A percentile compares a stretch with the other conserved stretches of the same genome.
phyloP scores from a whole-genome alignment of 2,888 invertebrate genomes.

The Calameuta filiformis region DNA sequence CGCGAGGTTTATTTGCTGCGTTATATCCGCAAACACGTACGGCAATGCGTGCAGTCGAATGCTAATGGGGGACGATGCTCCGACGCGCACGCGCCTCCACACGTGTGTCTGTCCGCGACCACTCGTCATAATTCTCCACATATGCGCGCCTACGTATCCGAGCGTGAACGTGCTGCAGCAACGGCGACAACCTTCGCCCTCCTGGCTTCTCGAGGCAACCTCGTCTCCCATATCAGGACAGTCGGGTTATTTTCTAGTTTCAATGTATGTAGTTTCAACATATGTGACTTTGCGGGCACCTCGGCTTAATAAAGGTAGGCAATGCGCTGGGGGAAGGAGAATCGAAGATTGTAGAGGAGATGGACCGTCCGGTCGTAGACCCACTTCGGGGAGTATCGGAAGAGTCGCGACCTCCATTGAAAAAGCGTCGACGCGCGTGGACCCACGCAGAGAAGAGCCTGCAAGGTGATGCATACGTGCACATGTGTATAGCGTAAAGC shows the following conservation, averaged over 20 bases:
- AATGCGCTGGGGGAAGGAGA: neutral
- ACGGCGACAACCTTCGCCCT: conserved; percentile 9
- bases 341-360: too few species aligned
- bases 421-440: too few species aligned
- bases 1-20: conserved; percentile 49
- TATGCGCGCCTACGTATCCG: conserved; percentile 10
- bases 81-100: neutral
- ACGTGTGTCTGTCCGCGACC: conserved; percentile 8
- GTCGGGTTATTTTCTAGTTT: conserved; percentile 29
- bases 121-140: conserved; percentile 38
- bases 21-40: conserved; percentile 53
- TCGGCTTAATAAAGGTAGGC: conserved; percentile 55
- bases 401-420: too few species aligned
- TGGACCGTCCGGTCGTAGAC: too few species aligned
- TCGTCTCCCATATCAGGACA: neutral
- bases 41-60: conserved; percentile 48
- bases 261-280: conserved; percentile 52
- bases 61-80: conserved; percentile 36
- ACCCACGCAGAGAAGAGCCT: too few species aligned
- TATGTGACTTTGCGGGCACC: conserved; percentile 40
- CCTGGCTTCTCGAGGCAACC: conserved; percentile 10
- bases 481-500: too few species aligned
- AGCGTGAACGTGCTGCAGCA: conserved; percentile 9
- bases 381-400: too few species aligned
- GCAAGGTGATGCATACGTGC: too few species aligned